Evolutionary conservation across 2,797 vertebrate species (phyloP).

Genomic region (Spinus pinus): DNA sequence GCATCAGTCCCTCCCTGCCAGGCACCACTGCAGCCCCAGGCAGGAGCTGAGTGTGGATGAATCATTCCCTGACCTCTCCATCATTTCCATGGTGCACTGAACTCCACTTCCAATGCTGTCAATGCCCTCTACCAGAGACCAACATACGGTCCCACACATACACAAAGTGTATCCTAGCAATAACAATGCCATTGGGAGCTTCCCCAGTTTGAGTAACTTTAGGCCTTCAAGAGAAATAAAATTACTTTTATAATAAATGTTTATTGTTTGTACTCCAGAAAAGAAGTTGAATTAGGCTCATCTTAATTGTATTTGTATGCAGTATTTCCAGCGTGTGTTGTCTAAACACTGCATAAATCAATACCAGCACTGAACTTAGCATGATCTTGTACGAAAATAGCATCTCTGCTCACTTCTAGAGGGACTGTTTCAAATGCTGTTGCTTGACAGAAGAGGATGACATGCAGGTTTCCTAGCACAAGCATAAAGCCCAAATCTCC

Average conservation of each 20-base stretch:
- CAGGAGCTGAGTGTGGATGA: not conserved
- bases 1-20: not conserved
- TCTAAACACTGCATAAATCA: not conserved
- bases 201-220: not conserved
- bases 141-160: fast-evolving
- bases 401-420: not conserved
- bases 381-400: not conserved
- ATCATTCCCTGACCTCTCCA: not conserved
- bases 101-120: not conserved
- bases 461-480: not conserved
- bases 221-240: not conserved
- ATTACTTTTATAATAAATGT: not conserved
- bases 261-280: not conserved
- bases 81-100: not conserved
- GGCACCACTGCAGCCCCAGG: fast-evolving
- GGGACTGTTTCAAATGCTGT: not conserved
- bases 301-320: not conserved
- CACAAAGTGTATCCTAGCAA: not conserved
- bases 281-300: not conserved
- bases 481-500: not conserved
- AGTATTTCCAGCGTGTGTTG: not conserved
- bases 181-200: not conserved
- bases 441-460: not conserved
- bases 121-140: not conserved
- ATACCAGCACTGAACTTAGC: not conserved